These are phyloP conservation scores for Tretioscincus oriximinensis DNA, from an alignment of 2,113 vertebrate genomes.

Conservation along the genomic window DNA sequence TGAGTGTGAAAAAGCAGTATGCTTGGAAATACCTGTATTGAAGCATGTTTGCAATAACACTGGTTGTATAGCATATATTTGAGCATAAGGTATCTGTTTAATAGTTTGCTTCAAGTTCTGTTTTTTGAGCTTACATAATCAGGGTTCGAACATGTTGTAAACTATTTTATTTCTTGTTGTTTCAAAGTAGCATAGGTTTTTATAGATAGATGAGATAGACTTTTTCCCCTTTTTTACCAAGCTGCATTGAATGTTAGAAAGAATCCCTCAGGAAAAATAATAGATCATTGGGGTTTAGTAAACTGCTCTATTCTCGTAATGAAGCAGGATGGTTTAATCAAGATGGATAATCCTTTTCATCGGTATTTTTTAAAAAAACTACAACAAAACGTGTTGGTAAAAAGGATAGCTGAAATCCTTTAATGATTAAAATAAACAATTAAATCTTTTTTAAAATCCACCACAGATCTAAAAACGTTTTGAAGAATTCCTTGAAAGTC, in stretches of 20 bases:
- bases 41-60: too few species aligned
- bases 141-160: too few species aligned
- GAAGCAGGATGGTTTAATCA: not conserved
- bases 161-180: not conserved
- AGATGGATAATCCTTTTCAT: not conserved
- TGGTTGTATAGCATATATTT: too few species aligned
- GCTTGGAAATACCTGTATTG: too few species aligned
- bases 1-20: too few species aligned
- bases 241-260: not conserved
- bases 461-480: too few species aligned
- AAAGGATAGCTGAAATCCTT: not conserved
- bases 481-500: too few species aligned
- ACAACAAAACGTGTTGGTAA: not conserved
- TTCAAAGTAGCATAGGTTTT: not conserved
- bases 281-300: not conserved
- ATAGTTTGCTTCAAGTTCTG: not conserved
- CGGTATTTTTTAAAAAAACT: not conserved
- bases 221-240: not conserved
- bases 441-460: too few species aligned
- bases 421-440: not conserved
- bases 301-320: not conserved
- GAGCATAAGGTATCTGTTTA: not conserved
- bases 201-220: not conserved
- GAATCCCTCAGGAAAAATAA: not conserved
- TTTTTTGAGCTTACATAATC: not conserved